These are phyloP conservation scores for Centrocercus urophasianus DNA, from an alignment of 2,113 vertebrate species.

Conservation along the genomic window DNA sequence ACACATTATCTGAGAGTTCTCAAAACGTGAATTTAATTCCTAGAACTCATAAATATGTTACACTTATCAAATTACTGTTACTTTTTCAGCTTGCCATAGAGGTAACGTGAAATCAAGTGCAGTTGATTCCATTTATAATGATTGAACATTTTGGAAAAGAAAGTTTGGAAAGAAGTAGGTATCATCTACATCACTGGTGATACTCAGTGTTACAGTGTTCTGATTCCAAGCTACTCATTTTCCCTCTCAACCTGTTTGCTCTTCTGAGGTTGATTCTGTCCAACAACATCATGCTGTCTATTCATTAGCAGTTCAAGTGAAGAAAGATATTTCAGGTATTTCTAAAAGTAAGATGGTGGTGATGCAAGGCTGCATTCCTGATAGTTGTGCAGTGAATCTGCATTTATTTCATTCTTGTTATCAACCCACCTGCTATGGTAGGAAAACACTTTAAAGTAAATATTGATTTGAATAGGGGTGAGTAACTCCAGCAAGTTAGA, in stretches of 20 bases:
- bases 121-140: slow-evolving; percentile 25
- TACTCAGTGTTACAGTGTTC: background rate
- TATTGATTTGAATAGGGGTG: background rate
- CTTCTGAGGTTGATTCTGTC: background rate
- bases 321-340: background rate
- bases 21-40: slow-evolving; percentile 54
- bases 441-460: background rate
- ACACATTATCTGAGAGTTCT: slow-evolving; percentile 41
- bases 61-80: slow-evolving; percentile 49
- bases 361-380: background rate
- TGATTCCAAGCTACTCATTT: background rate
- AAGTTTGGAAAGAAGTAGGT: background rate
- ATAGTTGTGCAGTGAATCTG: background rate
- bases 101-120: background rate
- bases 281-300: background rate
- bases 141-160: slow-evolving; percentile 33
- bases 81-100: slow-evolving; percentile 30
- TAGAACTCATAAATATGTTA: slow-evolving; percentile 50
- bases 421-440: background rate
- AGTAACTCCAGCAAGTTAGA: background rate
- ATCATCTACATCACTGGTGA: background rate
- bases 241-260: background rate
- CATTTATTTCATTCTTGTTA: background rate
- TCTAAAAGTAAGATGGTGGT: background rate
- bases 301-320: background rate